Base-by-base conservation (phyloP, 1,140 invertebrate genomes). In the Pristionchus pacificus region DNA sequence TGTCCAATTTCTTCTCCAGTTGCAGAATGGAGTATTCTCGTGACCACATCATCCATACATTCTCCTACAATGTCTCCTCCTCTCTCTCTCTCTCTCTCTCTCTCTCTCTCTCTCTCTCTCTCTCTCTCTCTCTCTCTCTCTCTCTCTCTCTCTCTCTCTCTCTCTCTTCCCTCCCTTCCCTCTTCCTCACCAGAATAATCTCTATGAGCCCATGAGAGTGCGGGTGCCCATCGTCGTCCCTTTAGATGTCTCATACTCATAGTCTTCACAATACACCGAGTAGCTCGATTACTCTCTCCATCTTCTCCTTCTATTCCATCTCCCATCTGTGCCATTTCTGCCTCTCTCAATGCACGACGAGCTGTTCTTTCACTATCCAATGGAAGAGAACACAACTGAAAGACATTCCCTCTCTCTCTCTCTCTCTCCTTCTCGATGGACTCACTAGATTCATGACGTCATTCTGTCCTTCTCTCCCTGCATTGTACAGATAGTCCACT, bases 241-340 rank as follows among this genome's bases (percentile, higher is more conserved):
- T 57, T 19, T 2, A 69, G 13, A 62, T 69, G 65, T 30, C 65
- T 68, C 19, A 61, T 13, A 14, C 58, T 29, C 67, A 69, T 69
- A 19, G 67, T 61, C n/a, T 63, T 63, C 19, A 63, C 33, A 10
- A 69, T 32, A 31, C 67, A 69, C n/a, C 15, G n/a, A 0, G 13
- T 68, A 2, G 67, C 60, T n/a, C n/a, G n/a, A n/a, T n/a, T n/a
- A n/a, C n/a, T n/a, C n/a, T n/a, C n/a, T n/a, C n/a, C n/a, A n/a
- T n/a, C n/a, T n/a, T n/a, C n/a, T n/a, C n/a, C n/a, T n/a, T n/a
- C n/a, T n/a, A n/a, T n/a, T n/a, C n/a, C n/a, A n/a, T n/a, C n/a
- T 14, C 59, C 67, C 0, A 64, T 49, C 60, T 66, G 30, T 10
- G 24, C 57, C 24, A 64, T 28, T 38, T 27, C 15, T 14, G 31